These are phyloP conservation scores for Bungarus multicinctus DNA, from an alignment of 2,113 vertebrate species.

Conservation along the genomic window DNA sequence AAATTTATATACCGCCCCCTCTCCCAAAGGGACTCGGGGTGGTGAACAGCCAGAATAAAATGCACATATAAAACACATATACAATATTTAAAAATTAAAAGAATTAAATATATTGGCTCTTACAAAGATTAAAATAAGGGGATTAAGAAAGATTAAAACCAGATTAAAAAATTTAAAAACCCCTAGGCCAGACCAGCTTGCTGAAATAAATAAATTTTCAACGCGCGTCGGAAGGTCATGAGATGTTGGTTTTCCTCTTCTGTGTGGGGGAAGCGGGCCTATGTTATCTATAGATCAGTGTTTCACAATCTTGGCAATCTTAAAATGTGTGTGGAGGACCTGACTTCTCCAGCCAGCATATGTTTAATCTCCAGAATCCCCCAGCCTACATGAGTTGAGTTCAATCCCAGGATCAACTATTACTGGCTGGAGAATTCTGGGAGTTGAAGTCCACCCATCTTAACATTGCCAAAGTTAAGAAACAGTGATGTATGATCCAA, in stretches of 20 bases:
- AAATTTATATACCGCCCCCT: too few relatives aligned
- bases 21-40: too few relatives aligned
- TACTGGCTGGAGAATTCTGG: neutral
- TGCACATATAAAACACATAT: too few relatives aligned
- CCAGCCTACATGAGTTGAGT: neutral
- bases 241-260: neutral
- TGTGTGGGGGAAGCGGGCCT: neutral
- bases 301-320: neutral
- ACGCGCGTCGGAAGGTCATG: too few relatives aligned
- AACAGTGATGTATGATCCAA: neutral
- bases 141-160: too few relatives aligned
- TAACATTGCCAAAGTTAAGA: neutral
- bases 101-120: too few relatives aligned
- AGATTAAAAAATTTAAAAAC: too few relatives aligned
- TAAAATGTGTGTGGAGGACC: neutral
- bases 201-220: too few relatives aligned
- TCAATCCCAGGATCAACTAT: neutral
- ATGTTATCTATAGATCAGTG: neutral
- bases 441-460: neutral
- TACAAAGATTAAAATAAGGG: too few relatives aligned
- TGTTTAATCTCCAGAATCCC: neutral
- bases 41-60: too few relatives aligned
- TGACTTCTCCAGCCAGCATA: neutral
- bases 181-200: too few relatives aligned
- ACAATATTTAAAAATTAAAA: too few relatives aligned